These are phyloP conservation scores for Aurelia aurita DNA, from an alignment of 30 jellyfish, hydroid and myxozoan species.

Conservation along the genomic window DNA sequence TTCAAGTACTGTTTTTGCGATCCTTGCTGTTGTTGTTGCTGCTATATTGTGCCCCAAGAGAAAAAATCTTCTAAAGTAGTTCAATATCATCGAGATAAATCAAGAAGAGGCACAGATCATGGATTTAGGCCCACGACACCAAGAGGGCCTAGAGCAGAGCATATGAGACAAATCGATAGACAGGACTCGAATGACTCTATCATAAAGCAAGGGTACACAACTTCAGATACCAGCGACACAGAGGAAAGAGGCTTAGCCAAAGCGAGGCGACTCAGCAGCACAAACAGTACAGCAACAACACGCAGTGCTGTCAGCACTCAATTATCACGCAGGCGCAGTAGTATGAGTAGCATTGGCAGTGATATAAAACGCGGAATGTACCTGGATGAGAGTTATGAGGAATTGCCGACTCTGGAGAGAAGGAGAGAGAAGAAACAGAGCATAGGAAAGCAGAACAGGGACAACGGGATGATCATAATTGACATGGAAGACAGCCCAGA, in stretches of 20 bases:
- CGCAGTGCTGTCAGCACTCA: constrained; percentile 42
- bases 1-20: constrained; percentile 53
- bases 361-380: constrained; percentile 55
- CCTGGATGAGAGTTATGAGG: constrained; percentile 61
- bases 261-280: constrained; percentile 25
- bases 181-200: constrained; percentile 34
- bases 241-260: constrained; percentile 15
- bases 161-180: constrained; percentile 9
- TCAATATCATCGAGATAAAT: constrained; percentile 42
- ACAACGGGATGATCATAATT: not conserved
- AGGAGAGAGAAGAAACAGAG: not conserved
- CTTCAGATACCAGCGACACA: constrained; percentile 57
- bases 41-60: constrained; percentile 54
- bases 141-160: constrained; percentile 63
- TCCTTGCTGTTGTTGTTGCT: constrained; percentile 69
- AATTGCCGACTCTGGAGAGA: constrained; percentile 35
- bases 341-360: constrained; percentile 59
- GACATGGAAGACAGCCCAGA: constrained; percentile 17
- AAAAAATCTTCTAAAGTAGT: constrained; percentile 17
- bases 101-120: not conserved
- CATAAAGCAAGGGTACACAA: constrained; percentile 17
- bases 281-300: constrained; percentile 58
- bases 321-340: constrained; percentile 42
- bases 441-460: not conserved
- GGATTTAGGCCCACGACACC: constrained; percentile 25